Evolutionary conservation across 2,888 invertebrate species (phyloP), one percentile per base, ranked within the genome.

Genomic region (Halictus quadricinctus): DNA sequence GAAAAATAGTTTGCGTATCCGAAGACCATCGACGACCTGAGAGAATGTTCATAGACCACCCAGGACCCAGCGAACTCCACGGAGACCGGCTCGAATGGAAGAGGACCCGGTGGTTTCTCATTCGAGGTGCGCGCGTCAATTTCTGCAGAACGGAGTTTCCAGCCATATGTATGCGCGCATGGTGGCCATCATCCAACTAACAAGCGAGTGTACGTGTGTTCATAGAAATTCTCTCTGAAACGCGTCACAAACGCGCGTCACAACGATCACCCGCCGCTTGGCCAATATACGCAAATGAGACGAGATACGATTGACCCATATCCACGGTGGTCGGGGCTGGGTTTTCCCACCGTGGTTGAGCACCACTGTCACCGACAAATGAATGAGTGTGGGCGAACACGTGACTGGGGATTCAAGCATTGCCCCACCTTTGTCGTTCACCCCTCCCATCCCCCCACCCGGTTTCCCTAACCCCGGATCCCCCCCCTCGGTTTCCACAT

Each of bases 341-440:
- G 50, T 58, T 84, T 58, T 81, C 74, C 83, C 82, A 73, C 48
- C 80, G 66, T 36, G 83, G 87, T 87, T 92, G 93, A 93, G 93
- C 87, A 87, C 91, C 92, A 83, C 93, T 93, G 90, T 81, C 83
- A 73, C 89, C 88, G 91, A 92, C 92, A 93, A 93, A 93, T 93
- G 93, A 93, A 93, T 92, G 93, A 93, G 91, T 92, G 91, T 93
- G 90, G 91, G 92, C 92, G 92, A 92, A 88, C 92, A 93, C 93
- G 93, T 93, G 93, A 93, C 92, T 90, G 87, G 91, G 87, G 89
- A 92, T 87, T 88, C 89, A 93, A 93, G 88, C 90, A 73, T 76
- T 76, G 75, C 79, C 74, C 79, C 88, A 70, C 82, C 82, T 85
- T 80, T 87, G 81, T 88, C 87, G 81, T 82, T 74, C 80, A 74